A percentile compares a stretch with the other conserved stretches of the same genome.
Evolutionary conservation across 1,140 invertebrate species (phyloP).

Genomic region (Augochlora pura): DNA sequence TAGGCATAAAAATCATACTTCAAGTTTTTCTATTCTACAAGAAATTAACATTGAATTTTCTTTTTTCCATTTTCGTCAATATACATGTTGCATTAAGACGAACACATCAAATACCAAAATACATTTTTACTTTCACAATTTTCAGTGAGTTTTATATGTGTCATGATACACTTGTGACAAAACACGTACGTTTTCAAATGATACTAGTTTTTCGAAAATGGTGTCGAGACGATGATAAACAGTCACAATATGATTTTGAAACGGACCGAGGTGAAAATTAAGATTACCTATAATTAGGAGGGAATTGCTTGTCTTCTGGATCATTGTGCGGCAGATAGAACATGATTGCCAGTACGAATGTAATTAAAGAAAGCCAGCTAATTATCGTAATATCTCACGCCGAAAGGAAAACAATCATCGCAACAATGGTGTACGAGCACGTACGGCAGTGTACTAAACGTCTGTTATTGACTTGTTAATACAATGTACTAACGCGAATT

Average conservation of each 20-base stretch:
- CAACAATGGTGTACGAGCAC: constrained; percentile 6
- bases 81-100: not conserved
- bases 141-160: not conserved
- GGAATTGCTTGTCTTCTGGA: not conserved
- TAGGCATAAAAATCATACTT: constrained; percentile 41
- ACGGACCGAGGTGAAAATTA: constrained; percentile 1
- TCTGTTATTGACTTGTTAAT: constrained; percentile 6
- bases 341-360: constrained; percentile 10
- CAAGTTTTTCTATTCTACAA: constrained; percentile 34
- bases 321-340: not conserved
- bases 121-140: not conserved
- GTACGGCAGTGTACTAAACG: not conserved
- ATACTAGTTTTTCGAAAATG: not conserved
- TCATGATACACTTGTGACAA: not conserved
- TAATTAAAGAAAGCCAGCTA: not conserved
- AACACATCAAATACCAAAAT: not conserved
- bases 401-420: not conserved
- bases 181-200: not conserved
- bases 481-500: constrained; percentile 23
- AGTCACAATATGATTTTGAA: not conserved
- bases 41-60: constrained; percentile 6
- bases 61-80: not conserved
- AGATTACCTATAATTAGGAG: constrained; percentile 32
- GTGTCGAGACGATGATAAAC: not conserved
- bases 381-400: constrained; percentile 20